Evolutionary conservation across 2,888 invertebrate genomes (phyloP), one percentile per base, ranked within the genome.

Genomic region (Drosophila kanekoi): DNA sequence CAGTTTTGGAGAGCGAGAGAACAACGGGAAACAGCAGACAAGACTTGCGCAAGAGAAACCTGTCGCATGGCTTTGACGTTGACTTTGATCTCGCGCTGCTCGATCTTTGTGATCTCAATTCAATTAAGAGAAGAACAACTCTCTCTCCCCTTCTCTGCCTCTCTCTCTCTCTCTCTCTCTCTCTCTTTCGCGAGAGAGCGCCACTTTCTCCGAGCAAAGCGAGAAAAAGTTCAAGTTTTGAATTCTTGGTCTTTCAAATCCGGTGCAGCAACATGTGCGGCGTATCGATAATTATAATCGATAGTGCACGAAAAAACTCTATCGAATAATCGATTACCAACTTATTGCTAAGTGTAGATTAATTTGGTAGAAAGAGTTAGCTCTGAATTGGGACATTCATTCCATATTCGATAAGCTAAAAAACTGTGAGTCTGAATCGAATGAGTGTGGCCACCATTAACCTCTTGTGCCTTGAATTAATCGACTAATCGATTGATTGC

Each of bases 91-190:
- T 53, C 44, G 16, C 14, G 60, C 20, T 41, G 44, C 33, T 33
- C 41, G 67, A 52, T 71, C 67, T 64, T 49, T 45, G 40, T 60
- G 82, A 86, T 79, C 76, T 77, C 80, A 66, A 77, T 88, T 83
- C 77, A 74, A 88, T 83, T 83, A 82, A 66, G 41, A 64, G 56
- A 63, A 47, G 57, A 76, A 59, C 66, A 70, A 48, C 20, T 37
- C 44, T 23, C 47, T 44, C 44, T 3, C 13, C 2, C 4, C 10
- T 23, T 6, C 23, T 13, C 40, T 14, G 40, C 14, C 18, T 43
- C 44, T 13, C 20, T 4, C 20, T 23, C 18, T 1, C 18, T 1
- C 18, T 18, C 18, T 18, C 18, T 1, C 18, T 18, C 18, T 18
- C 5, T 20, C 20, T n/a, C n/a, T 52, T 37, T 33, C 10, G 14